Conservation (phyloP, 1,140 invertebrate genomes). For the Campodea augens region DNA sequence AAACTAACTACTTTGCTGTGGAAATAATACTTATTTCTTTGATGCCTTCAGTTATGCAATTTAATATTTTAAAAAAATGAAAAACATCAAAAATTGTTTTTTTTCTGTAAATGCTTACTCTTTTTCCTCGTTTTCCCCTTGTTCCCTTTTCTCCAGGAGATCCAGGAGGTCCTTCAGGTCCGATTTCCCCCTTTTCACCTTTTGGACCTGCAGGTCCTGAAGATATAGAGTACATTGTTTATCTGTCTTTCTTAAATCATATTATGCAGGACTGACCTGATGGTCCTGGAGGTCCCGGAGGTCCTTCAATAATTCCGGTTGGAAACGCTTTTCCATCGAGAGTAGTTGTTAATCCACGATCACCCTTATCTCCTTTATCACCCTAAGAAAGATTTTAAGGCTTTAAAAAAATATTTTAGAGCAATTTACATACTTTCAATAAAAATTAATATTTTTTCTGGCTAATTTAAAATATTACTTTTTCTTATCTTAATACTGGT, state of each 20-base stretch:
- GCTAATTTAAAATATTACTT: no score
- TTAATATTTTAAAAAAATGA: no score
- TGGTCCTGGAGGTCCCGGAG: constrained; percentile 74
- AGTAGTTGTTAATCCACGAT: constrained; percentile 71
- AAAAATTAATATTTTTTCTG: no score
- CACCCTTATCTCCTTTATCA: constrained; percentile 73
- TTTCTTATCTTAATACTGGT: no score
- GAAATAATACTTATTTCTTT: no score
- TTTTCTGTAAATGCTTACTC: constrained; percentile 38
- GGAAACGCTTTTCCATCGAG: constrained; percentile 75
- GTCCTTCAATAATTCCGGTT: constrained; percentile 80
- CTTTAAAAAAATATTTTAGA: no score
- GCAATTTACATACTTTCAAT: no score
- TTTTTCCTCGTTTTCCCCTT: constrained; percentile 62
- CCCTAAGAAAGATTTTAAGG: constrained; percentile 36
- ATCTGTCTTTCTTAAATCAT: no score
- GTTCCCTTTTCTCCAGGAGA: constrained; percentile 51
- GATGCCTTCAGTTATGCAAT: no score
- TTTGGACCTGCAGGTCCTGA: constrained; percentile 37
- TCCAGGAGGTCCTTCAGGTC: constrained; percentile 50
- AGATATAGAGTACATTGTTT: constrained; percentile 7
- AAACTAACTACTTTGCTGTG: no score
- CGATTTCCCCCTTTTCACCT: constrained; percentile 57
- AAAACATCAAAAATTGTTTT: neutral
- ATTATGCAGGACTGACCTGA: constrained; percentile 46